These are phyloP conservation scores for Bothrops jararaca DNA, from an alignment of 2,113 vertebrate genomes.

Conservation along the genomic window DNA sequence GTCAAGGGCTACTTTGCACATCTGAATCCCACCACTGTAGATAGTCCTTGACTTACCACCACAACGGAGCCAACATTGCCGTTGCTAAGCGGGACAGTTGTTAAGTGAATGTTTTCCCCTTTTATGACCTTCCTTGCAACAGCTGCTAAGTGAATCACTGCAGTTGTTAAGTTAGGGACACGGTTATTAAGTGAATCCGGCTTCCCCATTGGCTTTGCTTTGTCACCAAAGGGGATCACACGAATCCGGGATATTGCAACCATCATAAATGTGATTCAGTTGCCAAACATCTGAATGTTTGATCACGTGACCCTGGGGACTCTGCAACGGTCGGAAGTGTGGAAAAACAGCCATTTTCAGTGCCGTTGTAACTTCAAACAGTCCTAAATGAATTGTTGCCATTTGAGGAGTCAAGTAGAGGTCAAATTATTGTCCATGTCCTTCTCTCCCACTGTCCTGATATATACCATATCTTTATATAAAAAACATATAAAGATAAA, in stretches of 20 bases:
- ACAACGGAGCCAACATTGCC: too few species aligned
- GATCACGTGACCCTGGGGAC: not conserved
- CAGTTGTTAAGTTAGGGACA: not conserved
- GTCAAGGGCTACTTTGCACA: too few species aligned
- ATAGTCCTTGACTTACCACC: too few species aligned
- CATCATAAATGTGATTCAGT: not conserved
- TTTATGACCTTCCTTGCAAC: too few species aligned
- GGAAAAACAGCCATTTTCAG: not conserved
- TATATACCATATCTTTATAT: too few species aligned
- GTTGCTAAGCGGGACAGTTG: too few species aligned
- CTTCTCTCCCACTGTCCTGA: too few species aligned
- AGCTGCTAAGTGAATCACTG: not conserved
- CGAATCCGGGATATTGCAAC: not conserved
- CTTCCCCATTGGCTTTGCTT: not conserved
- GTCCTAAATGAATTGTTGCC: not conserved
- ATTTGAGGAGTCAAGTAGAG: too few species aligned
- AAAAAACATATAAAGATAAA: too few species aligned
- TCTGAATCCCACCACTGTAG: too few species aligned
- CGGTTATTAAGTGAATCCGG: not conserved
- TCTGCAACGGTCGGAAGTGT: not conserved
- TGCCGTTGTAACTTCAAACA: not conserved
- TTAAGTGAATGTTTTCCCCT: too few species aligned
- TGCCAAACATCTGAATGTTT: not conserved
- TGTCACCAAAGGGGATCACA: not conserved
- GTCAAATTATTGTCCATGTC: too few species aligned